phyloP scores from a whole-genome alignment of 2,888 invertebrate genomes.

The Amblyjoppa fuscipennis region DNA sequence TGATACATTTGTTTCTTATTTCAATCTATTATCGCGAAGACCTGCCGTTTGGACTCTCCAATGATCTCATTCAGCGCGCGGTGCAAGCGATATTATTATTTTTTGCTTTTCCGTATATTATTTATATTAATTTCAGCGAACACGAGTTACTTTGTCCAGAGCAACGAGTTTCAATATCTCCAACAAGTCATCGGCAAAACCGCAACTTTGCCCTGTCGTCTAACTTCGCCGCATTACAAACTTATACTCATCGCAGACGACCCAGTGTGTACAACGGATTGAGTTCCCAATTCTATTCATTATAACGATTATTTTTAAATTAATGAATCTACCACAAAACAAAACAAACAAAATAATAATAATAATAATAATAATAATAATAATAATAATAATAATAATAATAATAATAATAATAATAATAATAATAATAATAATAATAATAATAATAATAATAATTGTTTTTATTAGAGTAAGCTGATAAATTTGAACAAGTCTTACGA shows the following conservation, averaged over 20 bases:
- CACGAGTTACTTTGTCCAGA: too few species aligned
- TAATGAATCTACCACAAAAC: not conserved
- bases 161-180: too few species aligned
- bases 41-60: not conserved
- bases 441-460: not conserved
- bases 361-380: not conserved
- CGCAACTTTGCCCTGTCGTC: conserved; percentile 74
- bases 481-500: conserved; percentile 80
- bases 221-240: conserved; percentile 84
- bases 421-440: not conserved
- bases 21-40: not conserved
- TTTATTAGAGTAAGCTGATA: conserved; percentile 75
- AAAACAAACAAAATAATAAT: not conserved
- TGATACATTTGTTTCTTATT: conserved; percentile 3
- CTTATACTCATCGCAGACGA: conserved; percentile 80
- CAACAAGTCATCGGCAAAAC: too few species aligned
- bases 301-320: not conserved
- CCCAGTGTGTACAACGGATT: conserved; percentile 28
- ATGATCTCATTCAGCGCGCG: not conserved
- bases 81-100: conserved; percentile 4
- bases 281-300: not conserved
- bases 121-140: not conserved
- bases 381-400: not conserved
- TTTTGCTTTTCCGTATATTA: not conserved
- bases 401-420: not conserved